phyloP scores from a whole-genome alignment of 2,797 vertebrate genomes.

The Adelosebastes latens region DNA sequence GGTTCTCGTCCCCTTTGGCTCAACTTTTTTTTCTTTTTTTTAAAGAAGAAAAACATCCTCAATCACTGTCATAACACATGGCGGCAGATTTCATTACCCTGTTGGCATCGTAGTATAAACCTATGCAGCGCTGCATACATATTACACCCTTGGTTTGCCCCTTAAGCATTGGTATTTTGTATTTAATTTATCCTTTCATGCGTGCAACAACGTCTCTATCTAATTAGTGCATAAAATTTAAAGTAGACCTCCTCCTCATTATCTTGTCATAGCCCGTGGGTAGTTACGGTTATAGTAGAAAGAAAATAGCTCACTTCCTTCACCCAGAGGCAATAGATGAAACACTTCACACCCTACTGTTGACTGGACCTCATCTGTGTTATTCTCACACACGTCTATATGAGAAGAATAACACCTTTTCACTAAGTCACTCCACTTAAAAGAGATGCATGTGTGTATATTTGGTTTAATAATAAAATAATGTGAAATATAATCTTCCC shows the following conservation, averaged over 20 bases:
- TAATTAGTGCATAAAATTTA: conserved; percentile 69
- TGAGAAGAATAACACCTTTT: neutral
- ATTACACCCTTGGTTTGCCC: conserved; percentile 43
- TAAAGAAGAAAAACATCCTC: conserved; percentile 53
- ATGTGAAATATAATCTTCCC: neutral
- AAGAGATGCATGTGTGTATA: neutral
- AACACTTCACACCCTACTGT: conserved; percentile 30
- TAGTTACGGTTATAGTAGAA: conserved; percentile 33
- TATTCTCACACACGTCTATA: neutral
- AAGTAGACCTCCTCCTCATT: conserved; percentile 62
- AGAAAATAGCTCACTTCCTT: conserved; percentile 6
- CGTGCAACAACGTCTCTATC: conserved; percentile 32
- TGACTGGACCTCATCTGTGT: conserved; percentile 16
- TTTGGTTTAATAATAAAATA: neutral
- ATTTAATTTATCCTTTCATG: conserved; percentile 56
- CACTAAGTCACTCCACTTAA: neutral
- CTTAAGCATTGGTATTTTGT: conserved; percentile 46
- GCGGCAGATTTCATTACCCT: neutral
- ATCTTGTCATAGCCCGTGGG: conserved; percentile 51
- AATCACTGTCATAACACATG: conserved; percentile 44
- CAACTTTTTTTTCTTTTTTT: conserved; percentile 5
- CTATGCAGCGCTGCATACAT: neutral
- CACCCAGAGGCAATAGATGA: conserved; percentile 21
- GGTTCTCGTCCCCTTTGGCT: conserved; percentile 20
- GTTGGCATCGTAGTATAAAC: conserved; percentile 5